These are phyloP conservation scores for Agriopis aurantiaria DNA, from an alignment of 2,888 invertebrate species.

Conservation along the genomic window DNA sequence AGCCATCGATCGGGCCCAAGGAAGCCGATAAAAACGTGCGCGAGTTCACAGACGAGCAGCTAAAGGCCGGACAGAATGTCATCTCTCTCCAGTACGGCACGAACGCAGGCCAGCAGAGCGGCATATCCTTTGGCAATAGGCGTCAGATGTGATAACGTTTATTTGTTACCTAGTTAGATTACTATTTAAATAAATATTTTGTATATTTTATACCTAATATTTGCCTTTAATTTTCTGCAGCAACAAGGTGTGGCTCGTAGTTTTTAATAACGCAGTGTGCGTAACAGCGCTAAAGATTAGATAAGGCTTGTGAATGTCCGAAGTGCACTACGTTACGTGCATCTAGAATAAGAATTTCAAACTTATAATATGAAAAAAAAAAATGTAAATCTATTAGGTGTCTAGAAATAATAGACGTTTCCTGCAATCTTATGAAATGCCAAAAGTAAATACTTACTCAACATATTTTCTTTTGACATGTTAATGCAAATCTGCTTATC, in stretches of 20 bases:
- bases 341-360: slow-evolving; percentile 16
- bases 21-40: slow-evolving; percentile 98
- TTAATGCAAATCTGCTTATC: background rate
- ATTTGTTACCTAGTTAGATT: slow-evolving; percentile 33
- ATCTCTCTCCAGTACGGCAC: slow-evolving; percentile 98
- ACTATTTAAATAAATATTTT: slow-evolving; percentile 64
- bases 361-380: background rate
- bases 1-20: slow-evolving; percentile 97
- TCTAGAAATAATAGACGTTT: too few relatives aligned
- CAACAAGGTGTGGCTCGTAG: slow-evolving; percentile 54
- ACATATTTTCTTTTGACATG: background rate
- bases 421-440: too few relatives aligned
- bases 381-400: too few relatives aligned
- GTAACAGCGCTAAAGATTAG: slow-evolving; percentile 54
- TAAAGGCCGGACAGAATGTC: slow-evolving; percentile 96
- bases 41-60: slow-evolving; percentile 96
- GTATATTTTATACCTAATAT: slow-evolving; percentile 58
- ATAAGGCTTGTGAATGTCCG: slow-evolving; percentile 47
- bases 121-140: slow-evolving; percentile 98
- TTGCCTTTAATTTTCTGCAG: slow-evolving; percentile 50
- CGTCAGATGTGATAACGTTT: slow-evolving; percentile 93
- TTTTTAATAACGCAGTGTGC: slow-evolving; percentile 40
- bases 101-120: slow-evolving; percentile 98
- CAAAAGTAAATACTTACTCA: too few relatives aligned
- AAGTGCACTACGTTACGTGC: slow-evolving; percentile 41